Base-by-base conservation (phyloP, 2,797 vertebrate genomes). In the Tadarida brasiliensis region DNA sequence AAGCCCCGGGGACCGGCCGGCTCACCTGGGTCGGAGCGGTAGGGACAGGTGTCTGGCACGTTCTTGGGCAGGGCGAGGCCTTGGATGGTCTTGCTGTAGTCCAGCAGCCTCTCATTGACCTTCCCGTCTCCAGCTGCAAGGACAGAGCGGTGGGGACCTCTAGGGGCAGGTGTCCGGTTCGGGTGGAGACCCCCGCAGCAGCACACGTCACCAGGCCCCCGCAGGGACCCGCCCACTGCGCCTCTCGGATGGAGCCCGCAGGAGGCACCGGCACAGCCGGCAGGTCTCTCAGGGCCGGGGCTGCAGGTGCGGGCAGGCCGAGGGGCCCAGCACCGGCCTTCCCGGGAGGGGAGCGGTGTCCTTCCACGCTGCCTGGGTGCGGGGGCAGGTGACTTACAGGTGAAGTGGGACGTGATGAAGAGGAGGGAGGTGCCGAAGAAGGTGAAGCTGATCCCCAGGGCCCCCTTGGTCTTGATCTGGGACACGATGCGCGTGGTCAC, bases 381-480 rank as follows among this genome's bases (percentile, higher is more conserved):
- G 8, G 28, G 35, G 4, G 9, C 39, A 11, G 74, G 70, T 0
- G 9, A 98, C 99, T 99, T 97, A 99, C 99, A 99, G 87, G 99
- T 99, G 97, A 99, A 99, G 98, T 99, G 99, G 17, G 99, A 99
- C 0, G 99, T 99, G 98, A 99, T 99, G 98, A 99, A 99, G 82
- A 99, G 99, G 98, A 99, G 99, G 44, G 99, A 99, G 14, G 99
- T 99, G 93, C 99, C 99, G 59, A 99, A 99, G 97, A 99, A 99
- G 0, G 99, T 99, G 94, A 99, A 99, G 96, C 98, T 97, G 44
- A 99, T 92, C 9, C 99, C 99, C 94, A 99, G 98, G 5, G 99
- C 99, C 1, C 99, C 99, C 98, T 99, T 99, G 96, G 99, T 99
- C 98, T 99, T 99, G 98, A 99, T 99, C 98, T 99, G 99, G 28